Percentiles rank a stretch among this genome's conserved stretches.
Evolutionary conservation across 2,888 invertebrate species (phyloP).

Genomic region (Reticulitermes lucifugus): DNA sequence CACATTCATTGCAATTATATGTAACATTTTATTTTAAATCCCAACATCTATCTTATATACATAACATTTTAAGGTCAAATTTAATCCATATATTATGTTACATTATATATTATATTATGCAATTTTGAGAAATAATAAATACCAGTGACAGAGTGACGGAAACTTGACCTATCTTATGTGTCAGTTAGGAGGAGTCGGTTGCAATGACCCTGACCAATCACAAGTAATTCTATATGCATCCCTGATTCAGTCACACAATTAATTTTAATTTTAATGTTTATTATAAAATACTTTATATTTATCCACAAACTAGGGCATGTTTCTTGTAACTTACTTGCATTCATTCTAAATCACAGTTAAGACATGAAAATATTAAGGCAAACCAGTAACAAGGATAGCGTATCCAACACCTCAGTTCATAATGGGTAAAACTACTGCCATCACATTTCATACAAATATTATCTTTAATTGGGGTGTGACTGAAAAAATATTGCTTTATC

Average conservation of each 20-base stretch:
- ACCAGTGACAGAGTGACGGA: constrained; percentile 3
- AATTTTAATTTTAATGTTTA: not conserved
- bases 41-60: constrained; percentile 28
- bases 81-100: constrained; percentile 9
- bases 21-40: constrained; percentile 34
- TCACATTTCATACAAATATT: not conserved
- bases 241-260: constrained; percentile 3
- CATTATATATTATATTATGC: not conserved
- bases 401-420: not conserved
- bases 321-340: constrained; percentile 1
- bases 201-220: constrained; percentile 29
- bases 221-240: constrained; percentile 15
- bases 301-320: constrained; percentile 5
- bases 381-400: not conserved
- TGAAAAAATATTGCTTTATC: constrained; percentile 31
- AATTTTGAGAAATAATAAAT: constrained; percentile 20
- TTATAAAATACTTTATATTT: constrained; percentile 27
- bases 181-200: constrained; percentile 19
- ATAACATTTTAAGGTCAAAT: constrained; percentile 28
- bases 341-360: constrained; percentile 21
- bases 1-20: constrained; percentile 7
- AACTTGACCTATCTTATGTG: not conserved
- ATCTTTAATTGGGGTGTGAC: not conserved
- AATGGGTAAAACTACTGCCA: not conserved
- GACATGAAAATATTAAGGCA: constrained; percentile 23